Percentiles rank a stretch among this genome's conserved stretches.
These are phyloP conservation scores for Eledone cirrhosa DNA, from an alignment of 2,888 invertebrate species.

Conservation along the genomic window DNA sequence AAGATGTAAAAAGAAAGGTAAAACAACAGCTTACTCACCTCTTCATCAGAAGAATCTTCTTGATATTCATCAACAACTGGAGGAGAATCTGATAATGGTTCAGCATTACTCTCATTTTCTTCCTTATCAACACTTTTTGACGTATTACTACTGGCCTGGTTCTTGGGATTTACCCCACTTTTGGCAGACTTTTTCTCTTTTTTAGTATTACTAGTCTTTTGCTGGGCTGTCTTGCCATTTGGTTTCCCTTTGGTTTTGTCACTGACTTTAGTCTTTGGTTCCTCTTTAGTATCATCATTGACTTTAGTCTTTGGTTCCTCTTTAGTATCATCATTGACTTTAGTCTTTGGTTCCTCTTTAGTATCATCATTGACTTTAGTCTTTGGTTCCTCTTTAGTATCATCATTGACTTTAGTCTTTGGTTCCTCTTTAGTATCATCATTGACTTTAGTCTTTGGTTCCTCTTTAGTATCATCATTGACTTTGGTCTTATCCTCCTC, in stretches of 20 bases:
- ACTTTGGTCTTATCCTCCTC: constrained; percentile 23
- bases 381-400: constrained; percentile 20
- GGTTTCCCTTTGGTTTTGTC: constrained; percentile 30
- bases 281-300: constrained; percentile 26
- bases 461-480: constrained; percentile 24
- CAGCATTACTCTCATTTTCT: not conserved
- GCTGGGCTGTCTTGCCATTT: not conserved
- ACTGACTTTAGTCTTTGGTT: constrained; percentile 21
- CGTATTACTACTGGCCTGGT: too few relatives aligned
- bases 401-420: constrained; percentile 32
- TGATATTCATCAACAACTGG: constrained; percentile 75
- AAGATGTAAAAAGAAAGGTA: not conserved
- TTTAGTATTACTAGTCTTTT: too few relatives aligned
- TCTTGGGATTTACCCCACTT: too few relatives aligned
- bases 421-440: constrained; percentile 33
- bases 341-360: constrained; percentile 26
- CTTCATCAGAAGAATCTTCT: constrained; percentile 92
- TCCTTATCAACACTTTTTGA: not conserved
- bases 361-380: constrained; percentile 5
- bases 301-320: constrained; percentile 21
- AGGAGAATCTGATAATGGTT: not conserved
- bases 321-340: constrained; percentile 16
- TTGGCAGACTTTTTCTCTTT: too few relatives aligned
- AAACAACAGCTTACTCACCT: constrained; percentile 67
- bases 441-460: constrained; percentile 30